A percentile compares a stretch with the other conserved stretches of the same genome.
Conservation (phyloP, 92 coral and sea anemone species). For the Phymanthus crucifer region DNA sequence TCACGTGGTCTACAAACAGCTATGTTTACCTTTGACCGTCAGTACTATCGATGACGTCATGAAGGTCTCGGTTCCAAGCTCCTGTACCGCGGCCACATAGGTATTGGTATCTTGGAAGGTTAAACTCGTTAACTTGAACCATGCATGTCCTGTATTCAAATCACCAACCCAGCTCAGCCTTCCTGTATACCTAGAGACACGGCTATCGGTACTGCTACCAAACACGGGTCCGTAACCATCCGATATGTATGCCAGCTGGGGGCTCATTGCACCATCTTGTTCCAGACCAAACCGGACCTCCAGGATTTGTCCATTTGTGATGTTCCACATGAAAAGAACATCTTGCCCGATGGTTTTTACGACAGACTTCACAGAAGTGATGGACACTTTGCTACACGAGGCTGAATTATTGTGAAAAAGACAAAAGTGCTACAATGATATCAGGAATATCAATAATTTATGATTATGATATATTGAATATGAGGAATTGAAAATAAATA, state of each 20-base stretch:
- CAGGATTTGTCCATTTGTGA: neutral
- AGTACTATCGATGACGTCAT: neutral
- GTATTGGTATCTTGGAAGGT: neutral
- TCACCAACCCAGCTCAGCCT: neutral
- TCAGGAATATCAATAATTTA: no score
- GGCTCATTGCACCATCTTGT: neutral
- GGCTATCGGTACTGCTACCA: neutral
- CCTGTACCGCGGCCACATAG: neutral
- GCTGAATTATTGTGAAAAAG: neutral
- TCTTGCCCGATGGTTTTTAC: neutral
- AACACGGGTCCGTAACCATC: neutral
- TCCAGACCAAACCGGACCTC: neutral
- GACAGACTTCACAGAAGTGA: neutral
- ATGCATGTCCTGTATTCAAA: neutral
- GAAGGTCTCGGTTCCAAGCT: neutral
- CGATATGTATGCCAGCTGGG: neutral
- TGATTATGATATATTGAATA: no score
- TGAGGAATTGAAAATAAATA: no score
- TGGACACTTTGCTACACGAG: neutral
- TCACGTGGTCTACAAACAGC: neutral
- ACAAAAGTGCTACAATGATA: no score
- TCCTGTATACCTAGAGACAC: neutral
- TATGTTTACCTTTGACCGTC: neutral
- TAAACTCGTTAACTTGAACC: neutral
- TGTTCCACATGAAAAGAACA: neutral